A percentile compares a stretch with the other conserved stretches of the same genome.
phyloP scores from a whole-genome alignment of 2,797 vertebrate genomes.

The Chaenodraco wilsoni region DNA sequence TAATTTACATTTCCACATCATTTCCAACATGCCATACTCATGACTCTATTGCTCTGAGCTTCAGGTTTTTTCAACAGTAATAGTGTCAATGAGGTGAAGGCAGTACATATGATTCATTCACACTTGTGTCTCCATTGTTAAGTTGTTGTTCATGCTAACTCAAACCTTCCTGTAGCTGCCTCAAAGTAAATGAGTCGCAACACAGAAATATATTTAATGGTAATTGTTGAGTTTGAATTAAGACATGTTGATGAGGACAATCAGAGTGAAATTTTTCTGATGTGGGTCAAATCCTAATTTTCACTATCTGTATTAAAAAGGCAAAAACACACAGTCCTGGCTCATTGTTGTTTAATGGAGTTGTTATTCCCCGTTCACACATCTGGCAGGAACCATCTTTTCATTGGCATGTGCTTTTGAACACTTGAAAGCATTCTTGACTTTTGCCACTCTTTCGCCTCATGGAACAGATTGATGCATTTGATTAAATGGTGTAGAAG shows the following conservation, averaged over 20 bases:
- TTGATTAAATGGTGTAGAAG: neutral
- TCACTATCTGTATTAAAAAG: slow-evolving; percentile 19
- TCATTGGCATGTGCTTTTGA: neutral
- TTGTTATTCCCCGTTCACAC: neutral
- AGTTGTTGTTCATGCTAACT: slow-evolving; percentile 24
- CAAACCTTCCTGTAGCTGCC: slow-evolving; percentile 17
- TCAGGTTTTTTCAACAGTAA: neutral
- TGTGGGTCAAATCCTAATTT: neutral
- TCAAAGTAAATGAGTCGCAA: slow-evolving; percentile 25
- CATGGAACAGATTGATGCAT: neutral
- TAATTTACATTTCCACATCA: slow-evolving; percentile 24
- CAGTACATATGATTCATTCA: slow-evolving; percentile 41
- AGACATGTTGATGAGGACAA: neutral
- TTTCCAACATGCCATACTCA: slow-evolving; percentile 7
- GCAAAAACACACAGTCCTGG: neutral
- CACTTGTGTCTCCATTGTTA: slow-evolving; percentile 14
- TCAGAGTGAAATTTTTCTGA: neutral
- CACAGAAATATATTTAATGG: neutral
- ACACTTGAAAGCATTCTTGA: neutral
- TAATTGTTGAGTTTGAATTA: neutral
- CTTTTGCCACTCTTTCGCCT: neutral
- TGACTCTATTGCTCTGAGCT: neutral
- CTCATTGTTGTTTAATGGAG: neutral
- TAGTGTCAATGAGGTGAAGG: slow-evolving; percentile 26
- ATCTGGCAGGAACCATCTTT: neutral